Percentiles rank a stretch among this genome's conserved stretches.
Conservation (phyloP, 2,797 vertebrate genomes). For the Fringilla coelebs region DNA sequence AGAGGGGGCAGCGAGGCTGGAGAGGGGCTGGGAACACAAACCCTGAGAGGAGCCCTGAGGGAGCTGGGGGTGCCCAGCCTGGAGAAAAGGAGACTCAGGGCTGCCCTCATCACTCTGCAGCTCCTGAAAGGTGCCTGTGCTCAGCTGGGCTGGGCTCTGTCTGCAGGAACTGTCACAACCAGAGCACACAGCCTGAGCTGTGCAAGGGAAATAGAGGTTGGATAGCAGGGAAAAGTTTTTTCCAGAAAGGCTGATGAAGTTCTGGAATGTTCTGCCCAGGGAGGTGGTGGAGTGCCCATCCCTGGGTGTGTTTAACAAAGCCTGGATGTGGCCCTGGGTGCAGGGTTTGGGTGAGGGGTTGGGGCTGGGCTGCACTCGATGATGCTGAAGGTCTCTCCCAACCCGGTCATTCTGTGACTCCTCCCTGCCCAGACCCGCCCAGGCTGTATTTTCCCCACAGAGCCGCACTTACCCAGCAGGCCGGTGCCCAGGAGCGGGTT, state of each 20-base stretch:
- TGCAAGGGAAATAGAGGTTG: not conserved
- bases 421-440: not conserved
- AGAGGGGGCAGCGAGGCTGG: not conserved
- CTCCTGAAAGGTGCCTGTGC: not conserved
- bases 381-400: not conserved
- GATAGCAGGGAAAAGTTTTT: not conserved
- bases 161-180: not conserved
- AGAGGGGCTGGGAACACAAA: not conserved
- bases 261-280: no score
- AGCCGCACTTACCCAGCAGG: slow-evolving; percentile 78
- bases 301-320: not conserved
- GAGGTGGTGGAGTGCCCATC: not conserved
- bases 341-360: accelerated
- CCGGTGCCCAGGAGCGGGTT: slow-evolving; percentile 83
- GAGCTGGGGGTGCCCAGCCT: not conserved
- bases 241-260: not conserved
- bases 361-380: not conserved
- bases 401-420: not conserved
- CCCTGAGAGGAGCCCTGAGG: not conserved
- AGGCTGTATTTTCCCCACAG: not conserved
- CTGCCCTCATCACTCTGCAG: accelerated
- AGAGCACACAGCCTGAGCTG: not conserved
- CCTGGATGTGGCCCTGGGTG: not conserved
- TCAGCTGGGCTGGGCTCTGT: not conserved
- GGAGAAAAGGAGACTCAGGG: not conserved